phyloP scores from a whole-genome alignment of 2,797 vertebrate genomes.

The Zenarchopterus dispar region DNA sequence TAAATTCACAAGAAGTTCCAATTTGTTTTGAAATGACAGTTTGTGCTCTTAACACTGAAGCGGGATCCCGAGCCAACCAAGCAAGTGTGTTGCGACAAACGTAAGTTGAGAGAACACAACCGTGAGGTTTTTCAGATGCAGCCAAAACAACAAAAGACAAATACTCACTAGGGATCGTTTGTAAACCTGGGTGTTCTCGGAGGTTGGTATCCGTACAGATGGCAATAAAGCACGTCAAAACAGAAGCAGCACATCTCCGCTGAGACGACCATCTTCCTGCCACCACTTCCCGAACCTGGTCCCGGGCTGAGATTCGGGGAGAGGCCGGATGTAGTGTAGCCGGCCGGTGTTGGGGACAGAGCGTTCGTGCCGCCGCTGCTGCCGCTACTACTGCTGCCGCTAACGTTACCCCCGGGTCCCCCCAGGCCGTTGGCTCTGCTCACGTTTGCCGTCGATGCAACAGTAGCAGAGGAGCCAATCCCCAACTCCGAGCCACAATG shows the following conservation, averaged over 20 bases:
- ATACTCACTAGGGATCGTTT: conserved; percentile 96
- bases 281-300: conserved; percentile 87
- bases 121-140: conserved; percentile 45
- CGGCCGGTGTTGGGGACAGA: conserved; percentile 83
- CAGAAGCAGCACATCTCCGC: conserved; percentile 99
- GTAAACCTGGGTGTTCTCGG: conserved; percentile 98
- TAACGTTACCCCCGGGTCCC: conserved; percentile 86
- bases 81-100: neutral
- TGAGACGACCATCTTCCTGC: conserved; percentile 97
- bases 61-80: neutral
- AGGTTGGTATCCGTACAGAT: conserved; percentile 98
- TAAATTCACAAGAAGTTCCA: conserved; percentile 29
- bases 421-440: conserved; percentile 87
- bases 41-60: neutral
- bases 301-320: conserved; percentile 87
- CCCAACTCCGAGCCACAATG: conserved; percentile 90
- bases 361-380: conserved; percentile 81
- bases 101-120: conserved; percentile 5
- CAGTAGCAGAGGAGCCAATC: conserved; percentile 87
- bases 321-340: conserved; percentile 86
- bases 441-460: conserved; percentile 83
- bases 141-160: conserved; percentile 67
- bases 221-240: conserved; percentile 99
- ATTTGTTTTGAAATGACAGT: conserved; percentile 52
- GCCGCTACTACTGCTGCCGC: conserved; percentile 78